Conservation (phyloP, 64 coral and sea anemone species). For the Dendronephthya gigantea region DNA sequence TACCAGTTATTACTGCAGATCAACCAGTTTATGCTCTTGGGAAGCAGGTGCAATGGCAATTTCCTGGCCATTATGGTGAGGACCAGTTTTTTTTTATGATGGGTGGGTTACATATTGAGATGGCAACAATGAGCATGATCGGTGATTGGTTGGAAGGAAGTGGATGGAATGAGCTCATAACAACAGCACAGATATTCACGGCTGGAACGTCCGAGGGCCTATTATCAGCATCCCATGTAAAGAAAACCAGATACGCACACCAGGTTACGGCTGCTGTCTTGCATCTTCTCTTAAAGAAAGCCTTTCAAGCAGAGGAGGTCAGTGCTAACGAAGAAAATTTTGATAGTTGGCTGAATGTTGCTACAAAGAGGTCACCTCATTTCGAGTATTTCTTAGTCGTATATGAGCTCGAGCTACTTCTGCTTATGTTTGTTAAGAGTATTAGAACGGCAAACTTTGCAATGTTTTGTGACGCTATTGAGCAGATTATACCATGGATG, state of each 20-base stretch:
- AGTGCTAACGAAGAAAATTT: not conserved
- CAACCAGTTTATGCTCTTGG: slow-evolving; percentile 3
- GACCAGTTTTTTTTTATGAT: not conserved
- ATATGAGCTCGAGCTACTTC: slow-evolving; percentile 13
- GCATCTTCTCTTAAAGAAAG: not conserved
- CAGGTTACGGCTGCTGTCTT: slow-evolving; percentile 15
- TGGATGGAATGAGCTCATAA: not conserved
- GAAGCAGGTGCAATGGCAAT: not conserved
- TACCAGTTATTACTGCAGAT: not conserved
- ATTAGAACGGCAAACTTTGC: slow-evolving; percentile 25
- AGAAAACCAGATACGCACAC: slow-evolving; percentile 8
- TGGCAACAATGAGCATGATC: not conserved
- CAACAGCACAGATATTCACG: not conserved
- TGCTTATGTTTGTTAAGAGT: slow-evolving; percentile 8
- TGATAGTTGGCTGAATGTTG: not conserved
- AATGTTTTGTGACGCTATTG: slow-evolving; percentile 26
- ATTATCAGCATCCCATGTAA: not conserved
- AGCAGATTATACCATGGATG: slow-evolving; percentile 33
- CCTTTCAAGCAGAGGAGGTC: not conserved
- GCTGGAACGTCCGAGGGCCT: not conserved
- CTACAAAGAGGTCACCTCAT: not conserved
- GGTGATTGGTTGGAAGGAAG: slow-evolving; percentile 11
- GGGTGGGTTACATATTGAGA: not conserved
- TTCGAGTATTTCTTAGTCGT: slow-evolving; percentile 26
- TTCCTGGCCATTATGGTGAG: not conserved